Percentiles rank a stretch among this genome's conserved stretches.
phyloP scores from a whole-genome alignment of 2,113 vertebrate species.

The Steatornis caripensis region DNA sequence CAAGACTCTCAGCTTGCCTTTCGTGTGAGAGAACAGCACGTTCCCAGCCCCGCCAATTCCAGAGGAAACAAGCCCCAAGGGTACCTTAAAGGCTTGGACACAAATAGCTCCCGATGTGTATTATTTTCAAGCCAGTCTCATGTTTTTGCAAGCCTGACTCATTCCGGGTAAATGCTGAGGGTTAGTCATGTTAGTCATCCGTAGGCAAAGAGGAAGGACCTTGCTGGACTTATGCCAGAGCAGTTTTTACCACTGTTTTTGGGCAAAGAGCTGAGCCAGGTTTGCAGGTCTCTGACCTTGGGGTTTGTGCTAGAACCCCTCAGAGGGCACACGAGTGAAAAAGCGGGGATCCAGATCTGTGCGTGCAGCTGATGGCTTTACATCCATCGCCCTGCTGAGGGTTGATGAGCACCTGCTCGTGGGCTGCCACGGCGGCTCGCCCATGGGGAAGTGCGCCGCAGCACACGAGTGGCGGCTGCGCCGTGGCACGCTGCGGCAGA shows the following conservation, averaged over 20 bases:
- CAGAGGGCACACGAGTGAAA: background rate
- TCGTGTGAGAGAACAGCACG: background rate
- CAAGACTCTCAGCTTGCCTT: background rate
- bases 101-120: background rate
- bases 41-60: background rate
- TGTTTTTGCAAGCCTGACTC: constrained; percentile 40
- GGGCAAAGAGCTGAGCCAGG: background rate
- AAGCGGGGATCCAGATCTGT: background rate
- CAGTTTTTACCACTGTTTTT: background rate
- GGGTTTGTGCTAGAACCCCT: background rate
- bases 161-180: background rate
- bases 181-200: background rate
- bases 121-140: constrained; percentile 39
- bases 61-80: constrained; percentile 41
- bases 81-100: constrained; percentile 10
- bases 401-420: background rate
- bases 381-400: background rate
- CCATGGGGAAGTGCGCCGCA: rapidly evolving
- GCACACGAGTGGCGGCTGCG: rapidly evolving
- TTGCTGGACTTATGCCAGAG: background rate
- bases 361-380: background rate
- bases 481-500: rapidly evolving
- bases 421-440: rapidly evolving
- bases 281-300: background rate
- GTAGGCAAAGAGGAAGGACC: background rate